Evolutionary conservation across 2,113 vertebrate species (phyloP), one percentile per base, ranked within the genome.

Genomic region (Upupa epops): DNA sequence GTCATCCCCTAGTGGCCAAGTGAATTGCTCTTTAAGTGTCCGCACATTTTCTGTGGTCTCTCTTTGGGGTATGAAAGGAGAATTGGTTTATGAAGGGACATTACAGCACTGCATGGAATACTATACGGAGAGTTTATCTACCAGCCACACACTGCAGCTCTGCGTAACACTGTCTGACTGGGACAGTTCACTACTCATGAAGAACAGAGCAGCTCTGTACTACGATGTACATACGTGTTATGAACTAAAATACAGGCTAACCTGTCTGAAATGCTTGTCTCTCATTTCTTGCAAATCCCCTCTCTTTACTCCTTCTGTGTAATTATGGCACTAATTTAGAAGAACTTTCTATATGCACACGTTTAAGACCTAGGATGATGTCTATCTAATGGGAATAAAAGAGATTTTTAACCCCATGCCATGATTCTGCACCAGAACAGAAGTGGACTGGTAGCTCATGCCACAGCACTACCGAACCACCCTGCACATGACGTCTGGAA

Each of bases 181-280:
- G 48, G 45, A 52, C 37, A 60, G 11, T 2, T 8, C 28, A n/a
- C 40, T 31, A 4, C 29, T 42, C 22, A 28, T 0, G 0, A 22
- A 19, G 34, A 60, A 32, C 21, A 51, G 12, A 68, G 51, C 66
- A 83, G 65, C 63, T 60, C 70, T 75, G 37, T 37, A 56, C 29
- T 45, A 4, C 3, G 25, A 51, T 7, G 10, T 24, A n/a, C 17
- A 8, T 1, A 29, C 11, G 14, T 1, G 14, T 9, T 8, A 71
- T 19, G 45, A 87, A 56, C 4, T 31, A 77, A 70, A 63, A 55
- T 6, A 1, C 5, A 81, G 28, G 58, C 3, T 10, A 61, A 49
- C 4, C 2, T 4, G 17, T 48, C 78, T 52, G 11, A 78, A 75
- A 71, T 13, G 18, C 26, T 78, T n/a, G 11, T 26, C 22, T 32